Percentiles rank a stretch among this genome's conserved stretches.
These are phyloP conservation scores for Rhegmatorhina hoffmannsi DNA, from an alignment of 2,113 vertebrate species.

Conservation along the genomic window DNA sequence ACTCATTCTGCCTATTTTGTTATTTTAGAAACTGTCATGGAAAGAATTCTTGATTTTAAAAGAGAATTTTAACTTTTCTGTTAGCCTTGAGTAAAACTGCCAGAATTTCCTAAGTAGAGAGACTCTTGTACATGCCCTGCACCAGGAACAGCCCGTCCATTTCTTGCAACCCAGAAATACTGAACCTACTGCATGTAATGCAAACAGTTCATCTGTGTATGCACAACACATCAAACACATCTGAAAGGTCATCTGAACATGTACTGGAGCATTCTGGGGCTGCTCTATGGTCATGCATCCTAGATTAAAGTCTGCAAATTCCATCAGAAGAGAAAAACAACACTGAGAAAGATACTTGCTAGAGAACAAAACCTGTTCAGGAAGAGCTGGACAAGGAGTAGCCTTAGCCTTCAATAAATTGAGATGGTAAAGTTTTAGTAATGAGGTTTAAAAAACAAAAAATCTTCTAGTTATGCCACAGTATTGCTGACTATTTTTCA, in stretches of 20 bases:
- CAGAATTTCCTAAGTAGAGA: not conserved
- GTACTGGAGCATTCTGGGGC: not conserved
- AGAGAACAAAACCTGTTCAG: not conserved
- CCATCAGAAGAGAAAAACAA: not conserved
- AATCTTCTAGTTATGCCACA: not conserved
- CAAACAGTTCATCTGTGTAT: not conserved
- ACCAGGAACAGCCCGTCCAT: not conserved
- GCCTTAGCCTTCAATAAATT: not conserved
- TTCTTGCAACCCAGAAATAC: not conserved
- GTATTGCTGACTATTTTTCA: not conserved
- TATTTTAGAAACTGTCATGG: not conserved
- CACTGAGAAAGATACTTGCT: not conserved
- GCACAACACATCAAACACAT: not conserved
- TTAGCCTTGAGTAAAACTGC: constrained; percentile 8
- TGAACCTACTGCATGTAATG: not conserved
- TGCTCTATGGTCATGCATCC: not conserved
- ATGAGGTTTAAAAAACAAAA: not conserved
- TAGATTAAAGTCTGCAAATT: not conserved
- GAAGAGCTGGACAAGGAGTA: not conserved
- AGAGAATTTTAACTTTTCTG: not conserved
- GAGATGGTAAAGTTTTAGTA: not conserved
- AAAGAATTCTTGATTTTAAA: not conserved
- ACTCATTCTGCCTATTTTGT: not conserved
- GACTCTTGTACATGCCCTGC: not conserved
- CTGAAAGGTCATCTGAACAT: not conserved